Conservation (phyloP, 2,797 vertebrate genomes). For the Melanotaenia parkinsoni region DNA sequence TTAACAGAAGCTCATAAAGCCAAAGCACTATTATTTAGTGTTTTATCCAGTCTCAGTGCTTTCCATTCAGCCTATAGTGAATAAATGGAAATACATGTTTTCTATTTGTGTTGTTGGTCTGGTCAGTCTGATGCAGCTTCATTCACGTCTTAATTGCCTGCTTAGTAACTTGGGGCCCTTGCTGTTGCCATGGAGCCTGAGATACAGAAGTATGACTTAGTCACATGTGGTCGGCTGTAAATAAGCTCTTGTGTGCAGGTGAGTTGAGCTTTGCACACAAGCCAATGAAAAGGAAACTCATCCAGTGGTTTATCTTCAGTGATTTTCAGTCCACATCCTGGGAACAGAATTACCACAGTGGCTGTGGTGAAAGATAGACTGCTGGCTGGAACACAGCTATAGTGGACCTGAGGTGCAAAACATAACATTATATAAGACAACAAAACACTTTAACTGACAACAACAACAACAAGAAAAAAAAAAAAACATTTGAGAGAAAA, state of each 20-base stretch:
- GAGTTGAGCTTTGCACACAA: conserved; percentile 28
- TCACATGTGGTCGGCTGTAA: conserved; percentile 43
- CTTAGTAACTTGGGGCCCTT: conserved; percentile 34
- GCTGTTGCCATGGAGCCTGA: conserved; percentile 56
- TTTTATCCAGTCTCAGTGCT: background rate
- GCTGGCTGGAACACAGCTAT: conserved; percentile 9
- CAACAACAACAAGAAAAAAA: background rate
- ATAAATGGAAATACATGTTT: background rate
- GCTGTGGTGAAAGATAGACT: conserved; percentile 20
- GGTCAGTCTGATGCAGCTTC: background rate
- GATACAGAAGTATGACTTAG: conserved; percentile 37
- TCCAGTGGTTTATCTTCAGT: conserved; percentile 13
- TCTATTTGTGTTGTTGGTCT: background rate
- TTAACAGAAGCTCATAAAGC: background rate
- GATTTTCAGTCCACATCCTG: conserved; percentile 26
- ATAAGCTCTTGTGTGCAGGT: conserved; percentile 34
- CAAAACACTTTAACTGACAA: background rate
- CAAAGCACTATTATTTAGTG: background rate
- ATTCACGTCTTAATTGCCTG: conserved; percentile 10
- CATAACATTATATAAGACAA: conserved; percentile 4
- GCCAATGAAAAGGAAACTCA: conserved; percentile 21
- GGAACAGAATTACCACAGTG: conserved; percentile 3
- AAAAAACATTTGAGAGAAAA: background rate
- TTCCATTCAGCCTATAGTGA: background rate
- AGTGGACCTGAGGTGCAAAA: conserved; percentile 1